Conservation (phyloP, 2,888 invertebrate species). For the Tetramorium bicarinatum region DNA sequence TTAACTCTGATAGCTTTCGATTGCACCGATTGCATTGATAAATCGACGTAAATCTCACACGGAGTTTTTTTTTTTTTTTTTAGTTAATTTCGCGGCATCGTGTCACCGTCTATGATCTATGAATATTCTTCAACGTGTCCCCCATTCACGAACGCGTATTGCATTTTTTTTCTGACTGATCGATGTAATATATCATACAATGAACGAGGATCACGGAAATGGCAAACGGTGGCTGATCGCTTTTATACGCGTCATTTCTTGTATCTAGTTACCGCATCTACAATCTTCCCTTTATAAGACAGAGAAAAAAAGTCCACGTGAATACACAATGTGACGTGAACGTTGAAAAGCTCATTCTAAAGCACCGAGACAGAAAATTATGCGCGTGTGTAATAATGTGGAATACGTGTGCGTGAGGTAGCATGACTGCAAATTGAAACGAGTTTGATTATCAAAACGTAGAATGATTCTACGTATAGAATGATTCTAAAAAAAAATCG, state of each 20-base stretch:
- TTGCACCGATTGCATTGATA: constrained; percentile 2
- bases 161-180: constrained; percentile 32
- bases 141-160: constrained; percentile 13
- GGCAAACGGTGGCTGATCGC: constrained; percentile 13
- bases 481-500: neutral
- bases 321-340: constrained; percentile 34
- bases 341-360: constrained; percentile 27
- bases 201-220: constrained; percentile 27
- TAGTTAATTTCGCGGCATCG: constrained; percentile 27
- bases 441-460: neutral
- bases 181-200: constrained; percentile 24
- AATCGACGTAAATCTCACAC: constrained; percentile 11
- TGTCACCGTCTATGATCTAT: constrained; percentile 6
- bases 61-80: constrained; percentile 4
- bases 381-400: constrained; percentile 17
- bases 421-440: constrained; percentile 4
- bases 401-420: neutral
- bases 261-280: constrained; percentile 24
- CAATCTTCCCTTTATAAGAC: constrained; percentile 19
- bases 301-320: constrained; percentile 15
- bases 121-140: constrained; percentile 28
- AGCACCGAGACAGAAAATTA: constrained; percentile 47
- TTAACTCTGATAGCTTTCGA: constrained; percentile 14
- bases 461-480: neutral
- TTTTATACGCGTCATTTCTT: constrained; percentile 48